Conservation (phyloP, 2,113 vertebrate species). For the Psittacus erithacus region DNA sequence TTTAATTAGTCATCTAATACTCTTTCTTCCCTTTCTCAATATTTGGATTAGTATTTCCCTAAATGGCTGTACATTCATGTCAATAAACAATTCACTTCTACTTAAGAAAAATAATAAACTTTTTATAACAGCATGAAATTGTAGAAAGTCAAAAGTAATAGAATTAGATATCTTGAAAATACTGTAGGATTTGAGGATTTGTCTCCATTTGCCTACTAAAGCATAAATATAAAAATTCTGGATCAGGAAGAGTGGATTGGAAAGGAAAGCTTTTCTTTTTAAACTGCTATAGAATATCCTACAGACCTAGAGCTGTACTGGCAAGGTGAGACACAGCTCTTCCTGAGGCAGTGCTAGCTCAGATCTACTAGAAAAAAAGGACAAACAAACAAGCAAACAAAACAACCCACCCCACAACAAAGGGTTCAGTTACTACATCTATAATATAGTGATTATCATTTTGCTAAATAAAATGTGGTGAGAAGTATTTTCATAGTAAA, state of each 20-base stretch:
- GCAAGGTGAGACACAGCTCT: background rate
- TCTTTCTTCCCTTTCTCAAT: slow-evolving; percentile 21
- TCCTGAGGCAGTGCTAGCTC: background rate
- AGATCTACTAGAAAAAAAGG: background rate
- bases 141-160: background rate
- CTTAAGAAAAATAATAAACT: slow-evolving; percentile 39
- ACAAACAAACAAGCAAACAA: background rate
- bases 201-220: background rate
- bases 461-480: background rate
- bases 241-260: background rate
- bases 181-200: slow-evolving; percentile 35
- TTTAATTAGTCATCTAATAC: background rate
- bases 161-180: slow-evolving; percentile 7
- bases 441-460: background rate
- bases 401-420: background rate
- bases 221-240: slow-evolving; percentile 1
- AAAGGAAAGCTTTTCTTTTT: slow-evolving; percentile 6
- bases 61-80: background rate
- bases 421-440: background rate
- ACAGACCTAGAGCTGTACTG: background rate
- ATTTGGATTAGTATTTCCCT: slow-evolving; percentile 26
- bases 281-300: background rate
- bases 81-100: slow-evolving; percentile 30
- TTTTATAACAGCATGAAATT: background rate
- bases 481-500: background rate